A percentile compares a stretch with the other conserved stretches of the same genome.
phyloP scores from a whole-genome alignment of 1,140 invertebrate species.

The Piezodorus guildinii region DNA sequence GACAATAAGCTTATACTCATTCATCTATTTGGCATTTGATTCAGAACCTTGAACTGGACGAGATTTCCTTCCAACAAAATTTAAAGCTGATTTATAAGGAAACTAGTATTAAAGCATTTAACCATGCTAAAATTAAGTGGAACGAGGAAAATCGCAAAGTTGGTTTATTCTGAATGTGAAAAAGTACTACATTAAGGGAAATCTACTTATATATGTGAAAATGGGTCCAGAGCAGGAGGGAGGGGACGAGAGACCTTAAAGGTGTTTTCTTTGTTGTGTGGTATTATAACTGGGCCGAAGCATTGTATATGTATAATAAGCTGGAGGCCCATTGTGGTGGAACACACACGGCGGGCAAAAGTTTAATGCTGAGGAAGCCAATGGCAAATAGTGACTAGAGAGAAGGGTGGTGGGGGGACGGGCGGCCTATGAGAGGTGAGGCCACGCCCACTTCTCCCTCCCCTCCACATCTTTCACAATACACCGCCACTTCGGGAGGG shows the following conservation, averaged over 20 bases:
- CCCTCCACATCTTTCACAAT: neutral
- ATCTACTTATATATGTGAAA: conserved; percentile 1
- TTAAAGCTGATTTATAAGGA: no score
- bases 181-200: neutral
- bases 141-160: no score
- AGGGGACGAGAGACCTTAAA: neutral
- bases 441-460: neutral
- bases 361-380: no score
- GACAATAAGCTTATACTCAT: no score
- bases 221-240: neutral
- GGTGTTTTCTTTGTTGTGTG: neutral
- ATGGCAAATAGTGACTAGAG: no score
- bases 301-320: conserved; percentile 3
- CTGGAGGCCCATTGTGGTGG: neutral
- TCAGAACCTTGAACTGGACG: no score
- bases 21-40: no score
- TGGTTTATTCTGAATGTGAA: no score
- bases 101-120: no score
- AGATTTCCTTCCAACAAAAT: no score
- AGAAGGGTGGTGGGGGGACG: neutral
- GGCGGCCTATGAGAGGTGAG: neutral
- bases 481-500: neutral
- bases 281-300: neutral
- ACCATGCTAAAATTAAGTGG: no score
- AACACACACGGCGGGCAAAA: neutral